Conservation (phyloP, 2,113 vertebrate genomes). For the Rhinolophus ferrumequinum region DNA sequence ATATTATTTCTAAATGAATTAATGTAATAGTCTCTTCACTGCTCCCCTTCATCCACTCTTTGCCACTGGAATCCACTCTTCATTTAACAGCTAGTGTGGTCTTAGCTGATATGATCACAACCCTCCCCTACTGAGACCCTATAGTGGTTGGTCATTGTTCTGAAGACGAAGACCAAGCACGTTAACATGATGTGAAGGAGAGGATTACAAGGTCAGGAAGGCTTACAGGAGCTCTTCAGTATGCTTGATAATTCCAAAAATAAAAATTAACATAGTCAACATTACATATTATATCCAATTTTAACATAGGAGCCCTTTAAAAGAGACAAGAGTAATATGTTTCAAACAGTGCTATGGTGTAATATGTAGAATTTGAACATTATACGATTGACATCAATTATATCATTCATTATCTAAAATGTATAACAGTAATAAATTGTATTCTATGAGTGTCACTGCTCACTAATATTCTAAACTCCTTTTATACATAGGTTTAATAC, state of each 20-base stretch:
- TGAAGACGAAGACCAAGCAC: neutral
- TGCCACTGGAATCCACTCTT: neutral
- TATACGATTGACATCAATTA: neutral
- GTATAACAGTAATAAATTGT: neutral
- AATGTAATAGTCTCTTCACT: neutral
- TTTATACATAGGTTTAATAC: neutral
- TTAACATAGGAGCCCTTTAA: neutral
- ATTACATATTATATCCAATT: neutral
- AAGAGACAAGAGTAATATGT: neutral
- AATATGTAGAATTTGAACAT: neutral
- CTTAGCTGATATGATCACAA: neutral
- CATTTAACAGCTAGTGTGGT: neutral
- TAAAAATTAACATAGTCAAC: neutral
- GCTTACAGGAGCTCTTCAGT: neutral
- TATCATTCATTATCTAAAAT: neutral
- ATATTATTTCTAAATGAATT: neutral
- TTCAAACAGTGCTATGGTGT: neutral
- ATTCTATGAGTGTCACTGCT: neutral
- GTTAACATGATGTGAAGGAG: neutral
- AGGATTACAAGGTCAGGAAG: neutral
- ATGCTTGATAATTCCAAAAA: neutral
- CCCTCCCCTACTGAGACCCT: neutral
- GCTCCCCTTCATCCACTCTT: neutral
- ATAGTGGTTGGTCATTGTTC: neutral
- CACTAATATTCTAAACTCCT: neutral